Evolutionary conservation across 2,888 invertebrate species (phyloP).

Genomic region (Alloplasta piceator): DNA sequence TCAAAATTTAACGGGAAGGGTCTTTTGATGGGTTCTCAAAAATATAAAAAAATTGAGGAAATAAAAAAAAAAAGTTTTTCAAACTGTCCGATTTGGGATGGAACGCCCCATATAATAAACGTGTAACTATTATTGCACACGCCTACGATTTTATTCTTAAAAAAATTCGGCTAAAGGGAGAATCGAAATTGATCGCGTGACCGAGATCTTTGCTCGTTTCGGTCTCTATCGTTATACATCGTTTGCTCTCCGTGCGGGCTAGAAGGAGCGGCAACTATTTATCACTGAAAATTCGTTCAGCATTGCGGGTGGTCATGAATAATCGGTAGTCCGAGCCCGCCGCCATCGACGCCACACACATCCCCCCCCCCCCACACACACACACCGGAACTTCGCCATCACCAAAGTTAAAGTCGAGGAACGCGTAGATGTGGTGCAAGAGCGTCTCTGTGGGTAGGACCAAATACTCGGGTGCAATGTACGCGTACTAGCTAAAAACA

Average conservation of each 20-base stretch:
- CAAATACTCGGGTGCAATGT: too few relatives aligned
- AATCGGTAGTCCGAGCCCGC: conserved; percentile 60
- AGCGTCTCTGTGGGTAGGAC: too few relatives aligned
- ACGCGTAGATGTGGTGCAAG: too few relatives aligned
- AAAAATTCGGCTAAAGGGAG: conserved; percentile 44
- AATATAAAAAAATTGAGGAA: too few relatives aligned
- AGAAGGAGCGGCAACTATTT: conserved; percentile 58
- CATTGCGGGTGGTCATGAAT: conserved; percentile 71
- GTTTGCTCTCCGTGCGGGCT: not conserved
- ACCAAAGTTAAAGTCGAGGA: too few relatives aligned
- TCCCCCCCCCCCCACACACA: too few relatives aligned
- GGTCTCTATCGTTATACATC: conserved; percentile 5
- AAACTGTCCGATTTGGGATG: too few relatives aligned
- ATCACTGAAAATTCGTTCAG: conserved; percentile 68
- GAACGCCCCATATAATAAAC: not conserved
- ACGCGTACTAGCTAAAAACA: too few relatives aligned
- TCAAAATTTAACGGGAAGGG: too few relatives aligned
- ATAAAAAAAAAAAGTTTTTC: too few relatives aligned
- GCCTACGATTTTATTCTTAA: conserved; percentile 31
- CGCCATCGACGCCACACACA: not conserved
- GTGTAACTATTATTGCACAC: conserved; percentile 19
- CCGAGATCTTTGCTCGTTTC: conserved; percentile 45
- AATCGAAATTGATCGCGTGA: conserved; percentile 55
- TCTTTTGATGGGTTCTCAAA: too few relatives aligned
- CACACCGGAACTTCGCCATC: too few relatives aligned